Percentiles rank a stretch among this genome's conserved stretches.
phyloP scores from a whole-genome alignment of 2,888 invertebrate genomes.

The Masnerella sp. region DNA sequence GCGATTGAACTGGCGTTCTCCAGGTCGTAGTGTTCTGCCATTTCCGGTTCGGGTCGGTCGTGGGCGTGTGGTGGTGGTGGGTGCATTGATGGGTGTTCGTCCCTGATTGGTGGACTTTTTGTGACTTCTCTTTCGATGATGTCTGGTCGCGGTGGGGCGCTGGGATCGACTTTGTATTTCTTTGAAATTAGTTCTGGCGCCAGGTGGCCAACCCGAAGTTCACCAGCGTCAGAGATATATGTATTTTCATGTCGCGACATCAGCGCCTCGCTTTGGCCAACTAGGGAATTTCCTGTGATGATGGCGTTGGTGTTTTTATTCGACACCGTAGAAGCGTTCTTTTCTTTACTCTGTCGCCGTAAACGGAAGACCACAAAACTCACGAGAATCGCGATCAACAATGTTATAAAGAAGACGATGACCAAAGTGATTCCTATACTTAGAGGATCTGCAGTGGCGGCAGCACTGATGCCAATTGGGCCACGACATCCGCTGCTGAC shows the following conservation, averaged over 20 bases:
- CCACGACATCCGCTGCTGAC: constrained; percentile 87
- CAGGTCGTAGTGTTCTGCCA: constrained; percentile 96
- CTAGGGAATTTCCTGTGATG: constrained; percentile 84
- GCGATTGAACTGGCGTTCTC: constrained; percentile 99
- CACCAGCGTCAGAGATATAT: constrained; percentile 81
- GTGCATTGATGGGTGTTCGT: constrained; percentile 87
- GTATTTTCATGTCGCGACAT: constrained; percentile 84
- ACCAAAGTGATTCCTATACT: constrained; percentile 96
- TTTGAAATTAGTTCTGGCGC: constrained; percentile 92
- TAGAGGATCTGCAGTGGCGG: constrained; percentile 89
- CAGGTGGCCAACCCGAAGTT: constrained; percentile 85
- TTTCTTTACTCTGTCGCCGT: constrained; percentile 92
- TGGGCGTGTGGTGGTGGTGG: constrained; percentile 86
- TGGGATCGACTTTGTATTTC: constrained; percentile 92
- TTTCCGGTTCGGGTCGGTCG: constrained; percentile 87
- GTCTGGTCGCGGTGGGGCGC: constrained; percentile 90
- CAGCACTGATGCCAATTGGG: constrained; percentile 82
- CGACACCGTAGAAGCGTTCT: constrained; percentile 85
- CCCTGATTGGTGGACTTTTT: constrained; percentile 88
- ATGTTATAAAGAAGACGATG: constrained; percentile 94
- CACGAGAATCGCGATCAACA: constrained; percentile 91
- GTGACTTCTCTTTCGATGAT: constrained; percentile 95
- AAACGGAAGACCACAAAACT: constrained; percentile 95
- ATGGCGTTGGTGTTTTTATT: constrained; percentile 89
- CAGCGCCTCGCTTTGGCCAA: constrained; percentile 84